phyloP scores from a whole-genome alignment of 2,888 invertebrate species.

The Drosophila meridiana region DNA sequence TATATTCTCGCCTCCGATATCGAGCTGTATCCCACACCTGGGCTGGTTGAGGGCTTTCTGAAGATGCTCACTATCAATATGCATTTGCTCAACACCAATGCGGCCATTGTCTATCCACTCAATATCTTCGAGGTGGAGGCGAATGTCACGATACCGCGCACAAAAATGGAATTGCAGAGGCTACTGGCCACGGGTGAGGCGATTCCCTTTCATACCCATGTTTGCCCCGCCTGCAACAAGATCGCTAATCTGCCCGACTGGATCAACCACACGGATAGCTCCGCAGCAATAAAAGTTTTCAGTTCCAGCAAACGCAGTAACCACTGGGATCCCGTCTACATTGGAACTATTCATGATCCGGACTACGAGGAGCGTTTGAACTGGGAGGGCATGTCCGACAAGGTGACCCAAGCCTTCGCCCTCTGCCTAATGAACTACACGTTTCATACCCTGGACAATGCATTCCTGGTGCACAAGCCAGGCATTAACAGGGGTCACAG shows the following conservation, averaged over 20 bases:
- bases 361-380: constrained; percentile 94
- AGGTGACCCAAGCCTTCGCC: constrained; percentile 84
- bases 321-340: constrained; percentile 95
- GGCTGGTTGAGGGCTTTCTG: constrained; percentile 90
- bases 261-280: constrained; percentile 37
- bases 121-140: constrained; percentile 62
- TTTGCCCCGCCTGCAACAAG: constrained; percentile 61
- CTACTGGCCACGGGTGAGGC: constrained; percentile 38
- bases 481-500: constrained; percentile 89
- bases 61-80: constrained; percentile 90
- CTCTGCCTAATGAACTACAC: constrained; percentile 94
- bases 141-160: constrained; percentile 49
- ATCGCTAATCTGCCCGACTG: constrained; percentile 84
- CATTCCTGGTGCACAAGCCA: constrained; percentile 94
- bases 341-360: constrained; percentile 93
- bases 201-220: constrained; percentile 52
- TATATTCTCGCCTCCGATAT: constrained; percentile 93
- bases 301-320: constrained; percentile 90
- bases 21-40: constrained; percentile 93
- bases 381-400: constrained; percentile 92
- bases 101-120: constrained; percentile 54
- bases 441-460: constrained; percentile 94
- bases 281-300: constrained; percentile 84
- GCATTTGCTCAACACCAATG: constrained; percentile 81
- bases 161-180: constrained; percentile 60